phyloP scores from a whole-genome alignment of 2,113 vertebrate species.

The Periophthalmodon schlosseri region DNA sequence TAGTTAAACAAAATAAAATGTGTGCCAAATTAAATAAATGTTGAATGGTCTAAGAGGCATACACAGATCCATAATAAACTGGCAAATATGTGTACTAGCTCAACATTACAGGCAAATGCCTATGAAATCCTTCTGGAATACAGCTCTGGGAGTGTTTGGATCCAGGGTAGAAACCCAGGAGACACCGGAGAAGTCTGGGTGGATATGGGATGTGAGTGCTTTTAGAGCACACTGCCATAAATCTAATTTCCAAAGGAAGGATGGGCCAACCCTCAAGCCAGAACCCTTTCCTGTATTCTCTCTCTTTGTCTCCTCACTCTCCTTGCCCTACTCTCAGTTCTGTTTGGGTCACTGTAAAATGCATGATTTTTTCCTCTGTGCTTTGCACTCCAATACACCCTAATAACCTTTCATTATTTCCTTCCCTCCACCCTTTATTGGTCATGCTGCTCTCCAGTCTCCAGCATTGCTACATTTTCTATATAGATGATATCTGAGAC shows the following conservation, averaged over 20 bases:
- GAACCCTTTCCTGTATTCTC: constrained; percentile 38
- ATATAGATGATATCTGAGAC: constrained; percentile 9
- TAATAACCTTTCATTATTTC: constrained; percentile 21
- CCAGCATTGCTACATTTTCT: constrained; percentile 7
- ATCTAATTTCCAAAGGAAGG: constrained; percentile 60
- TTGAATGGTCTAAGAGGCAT: not conserved
- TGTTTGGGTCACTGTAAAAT: constrained; percentile 21
- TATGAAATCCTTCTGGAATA: not conserved
- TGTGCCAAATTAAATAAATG: not conserved
- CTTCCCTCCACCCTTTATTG: constrained; percentile 13
- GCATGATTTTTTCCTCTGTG: constrained; percentile 10
- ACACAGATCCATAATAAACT: not conserved
- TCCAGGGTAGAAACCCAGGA: constrained; percentile 11
- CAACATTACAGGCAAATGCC: not conserved
- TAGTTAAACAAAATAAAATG: not conserved
- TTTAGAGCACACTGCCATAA: constrained; percentile 40
- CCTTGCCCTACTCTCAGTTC: constrained; percentile 33
- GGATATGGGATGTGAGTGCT: constrained; percentile 42
- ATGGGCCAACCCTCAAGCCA: constrained; percentile 55
- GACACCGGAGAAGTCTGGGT: constrained; percentile 22
- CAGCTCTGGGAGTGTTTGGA: not conserved
- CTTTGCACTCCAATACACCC: constrained; percentile 26
- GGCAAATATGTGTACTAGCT: not conserved
- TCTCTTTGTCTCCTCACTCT: constrained; percentile 20
- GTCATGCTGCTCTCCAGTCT: constrained; percentile 8